A percentile compares a stretch with the other conserved stretches of the same genome.
These are phyloP conservation scores for Prunella fulvescens DNA, from an alignment of 2,113 vertebrate species.

Conservation along the genomic window DNA sequence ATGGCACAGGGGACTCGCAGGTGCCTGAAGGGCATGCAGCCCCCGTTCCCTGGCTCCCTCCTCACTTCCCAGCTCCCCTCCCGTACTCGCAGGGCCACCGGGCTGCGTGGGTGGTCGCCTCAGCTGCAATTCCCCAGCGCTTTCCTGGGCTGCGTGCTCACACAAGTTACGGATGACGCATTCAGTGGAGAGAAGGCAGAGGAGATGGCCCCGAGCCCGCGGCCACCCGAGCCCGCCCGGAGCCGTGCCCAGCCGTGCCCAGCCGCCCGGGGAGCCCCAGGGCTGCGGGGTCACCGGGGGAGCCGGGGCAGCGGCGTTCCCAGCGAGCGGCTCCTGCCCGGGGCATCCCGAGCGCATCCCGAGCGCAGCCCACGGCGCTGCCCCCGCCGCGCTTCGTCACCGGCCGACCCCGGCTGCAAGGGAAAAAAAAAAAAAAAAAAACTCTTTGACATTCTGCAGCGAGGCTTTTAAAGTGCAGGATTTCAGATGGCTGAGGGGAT, in stretches of 20 bases:
- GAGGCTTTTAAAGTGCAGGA: not conserved
- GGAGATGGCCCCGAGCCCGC: not conserved
- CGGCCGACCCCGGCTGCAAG: fast-evolving
- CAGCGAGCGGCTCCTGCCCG: not conserved
- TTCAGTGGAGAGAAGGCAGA: not conserved
- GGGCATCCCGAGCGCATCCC: too few relatives aligned
- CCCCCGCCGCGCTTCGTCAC: not conserved
- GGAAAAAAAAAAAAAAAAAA: too few relatives aligned
- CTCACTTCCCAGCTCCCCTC: not conserved
- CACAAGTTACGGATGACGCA: not conserved
- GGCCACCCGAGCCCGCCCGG: not conserved
- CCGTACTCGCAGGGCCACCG: not conserved
- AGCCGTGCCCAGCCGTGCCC: not conserved
- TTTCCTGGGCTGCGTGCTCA: not conserved
- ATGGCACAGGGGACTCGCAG: not conserved
- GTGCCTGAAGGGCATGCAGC: not conserved
- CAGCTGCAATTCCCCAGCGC: not conserved
- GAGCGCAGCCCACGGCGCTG: not conserved
- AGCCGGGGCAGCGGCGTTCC: fast-evolving
- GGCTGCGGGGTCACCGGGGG: fast-evolving
- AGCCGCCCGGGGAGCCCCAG: fast-evolving
- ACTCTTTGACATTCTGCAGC: not conserved
- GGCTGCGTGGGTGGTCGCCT: not conserved
- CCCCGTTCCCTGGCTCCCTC: not conserved
- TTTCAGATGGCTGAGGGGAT: not conserved